A percentile compares a stretch with the other conserved stretches of the same genome.
phyloP scores from a whole-genome alignment of 1,140 invertebrate genomes.

The Galendromus occidentalis region DNA sequence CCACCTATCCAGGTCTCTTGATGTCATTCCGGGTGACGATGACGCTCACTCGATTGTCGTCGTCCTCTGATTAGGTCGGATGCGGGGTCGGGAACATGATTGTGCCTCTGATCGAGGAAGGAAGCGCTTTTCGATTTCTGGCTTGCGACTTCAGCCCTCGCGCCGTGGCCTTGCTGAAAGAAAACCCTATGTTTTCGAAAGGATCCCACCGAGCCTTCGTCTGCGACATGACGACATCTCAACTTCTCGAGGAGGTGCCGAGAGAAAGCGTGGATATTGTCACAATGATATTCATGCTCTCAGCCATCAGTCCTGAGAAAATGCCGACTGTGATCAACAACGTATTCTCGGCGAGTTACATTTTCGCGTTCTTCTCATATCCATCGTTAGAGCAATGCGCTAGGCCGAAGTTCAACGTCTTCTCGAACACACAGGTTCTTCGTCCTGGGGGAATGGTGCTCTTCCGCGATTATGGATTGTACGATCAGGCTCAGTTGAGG shows the following conservation, averaged over 20 bases:
- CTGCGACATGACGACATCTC: constrained; percentile 32
- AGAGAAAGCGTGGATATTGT: constrained; percentile 39
- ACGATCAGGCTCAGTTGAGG: constrained; percentile 88
- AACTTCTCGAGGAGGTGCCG: constrained; percentile 30
- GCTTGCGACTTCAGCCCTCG: constrained; percentile 84
- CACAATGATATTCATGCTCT: constrained; percentile 57
- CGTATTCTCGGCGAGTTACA: constrained; percentile 33
- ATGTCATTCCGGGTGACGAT: not conserved
- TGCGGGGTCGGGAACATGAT: constrained; percentile 95
- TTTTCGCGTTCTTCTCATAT: not conserved
- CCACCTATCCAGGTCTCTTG: too few species aligned
- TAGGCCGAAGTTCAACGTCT: too few species aligned
- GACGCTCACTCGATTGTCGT: not conserved
- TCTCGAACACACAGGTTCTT: constrained; percentile 41
- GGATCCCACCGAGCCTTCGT: constrained; percentile 48
- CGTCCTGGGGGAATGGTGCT: constrained; percentile 61
- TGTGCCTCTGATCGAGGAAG: constrained; percentile 69
- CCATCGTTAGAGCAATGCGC: too few species aligned
- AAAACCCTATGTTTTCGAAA: constrained; percentile 38
- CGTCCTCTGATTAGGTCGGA: constrained; percentile 47
- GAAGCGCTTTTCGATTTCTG: constrained; percentile 45
- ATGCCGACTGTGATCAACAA: constrained; percentile 47
- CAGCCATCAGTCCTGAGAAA: constrained; percentile 54
- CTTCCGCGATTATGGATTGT: constrained; percentile 90
- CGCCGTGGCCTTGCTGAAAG: constrained; percentile 67